Base-by-base conservation (phyloP, 2,113 vertebrate species). In the Saiga tatarica region DNA sequence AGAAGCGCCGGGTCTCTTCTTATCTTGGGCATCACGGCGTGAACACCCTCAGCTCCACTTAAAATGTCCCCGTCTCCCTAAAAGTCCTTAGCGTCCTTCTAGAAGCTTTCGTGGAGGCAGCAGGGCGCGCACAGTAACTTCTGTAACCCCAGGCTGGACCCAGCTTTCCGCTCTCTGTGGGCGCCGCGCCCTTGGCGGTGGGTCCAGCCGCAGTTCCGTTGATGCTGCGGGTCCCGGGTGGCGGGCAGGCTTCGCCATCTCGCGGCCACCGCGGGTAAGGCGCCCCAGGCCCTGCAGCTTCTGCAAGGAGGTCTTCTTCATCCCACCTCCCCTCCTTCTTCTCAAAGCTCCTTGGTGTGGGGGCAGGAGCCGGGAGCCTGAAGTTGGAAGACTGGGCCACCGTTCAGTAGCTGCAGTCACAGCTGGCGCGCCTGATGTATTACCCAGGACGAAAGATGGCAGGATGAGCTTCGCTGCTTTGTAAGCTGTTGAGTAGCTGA, bases 171-270 rank as follows among this genome's bases (percentile, higher is more conserved):
- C 8, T 21, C 59, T 0, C 30, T 0, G 2, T 3, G 3, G 45
- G 42, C 2, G 2, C 64, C 36, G 36, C 0, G 53, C 19, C 30
- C 86, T 30, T 15, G 76, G n/a, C 36, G 17, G 17, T 47, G 3
- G 33, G 45, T 11, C n/a, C 16, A 1, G 2, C 36, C 0, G 28
- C 26, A 0, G 67, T n/a, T 30, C 33, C 4, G 30, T 3, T 4
- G 7, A 0, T 1, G 23, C 2, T 7, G 60, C 28, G 1, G 36
- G 21, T 8, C 14, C 52, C 2, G 25, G 82, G 93, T 45, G 0
- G 36, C 64, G 84, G 88, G 64, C 88, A 74, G 60, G 92, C 97
- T 96, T 71, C 98, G 96, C 98, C 98, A 98, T 91, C 98, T 98
- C 95, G 96, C 95, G 98, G 98, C 64, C 96, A 45, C 28, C 0